phyloP scores from a whole-genome alignment of 1,140 invertebrate genomes.

The Zaprionus gabonicus region DNA sequence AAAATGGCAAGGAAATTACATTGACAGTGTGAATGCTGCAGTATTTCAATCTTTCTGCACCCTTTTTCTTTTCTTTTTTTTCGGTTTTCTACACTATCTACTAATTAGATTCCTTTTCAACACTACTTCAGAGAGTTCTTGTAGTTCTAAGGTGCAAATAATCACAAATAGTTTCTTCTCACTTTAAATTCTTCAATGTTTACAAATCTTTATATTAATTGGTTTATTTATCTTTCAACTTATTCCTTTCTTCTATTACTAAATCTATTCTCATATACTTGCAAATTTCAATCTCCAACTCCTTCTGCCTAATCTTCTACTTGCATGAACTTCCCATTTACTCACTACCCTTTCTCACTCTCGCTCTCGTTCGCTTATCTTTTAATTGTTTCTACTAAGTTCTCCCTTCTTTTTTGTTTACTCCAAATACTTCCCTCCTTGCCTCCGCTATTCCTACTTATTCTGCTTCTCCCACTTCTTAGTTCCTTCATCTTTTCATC shows the following conservation, averaged over 20 bases:
- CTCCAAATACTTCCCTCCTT: not conserved
- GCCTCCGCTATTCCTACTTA: not conserved
- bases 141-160: too few relatives aligned
- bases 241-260: not conserved
- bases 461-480: not conserved
- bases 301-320: not conserved
- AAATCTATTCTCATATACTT: too few relatives aligned
- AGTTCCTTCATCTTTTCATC: not conserved
- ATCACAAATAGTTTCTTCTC: too few relatives aligned
- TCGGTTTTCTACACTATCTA: not conserved
- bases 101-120: not conserved
- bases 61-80: not conserved
- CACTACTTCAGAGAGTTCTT: not conserved
- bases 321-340: not conserved
- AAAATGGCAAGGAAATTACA: not conserved
- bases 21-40: not conserved
- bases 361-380: conserved; percentile 2
- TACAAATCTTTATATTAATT: not conserved
- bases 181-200: too few relatives aligned
- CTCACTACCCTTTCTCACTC: not conserved
- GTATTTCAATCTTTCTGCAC: too few relatives aligned
- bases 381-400: conserved; percentile 8
- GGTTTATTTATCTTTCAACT: not conserved
- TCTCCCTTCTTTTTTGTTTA: not conserved
- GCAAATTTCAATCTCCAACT: not conserved